A percentile compares a stretch with the other conserved stretches of the same genome.
Evolutionary conservation across 2,113 vertebrate species (phyloP).

Genomic region (Tetrao urogallus): DNA sequence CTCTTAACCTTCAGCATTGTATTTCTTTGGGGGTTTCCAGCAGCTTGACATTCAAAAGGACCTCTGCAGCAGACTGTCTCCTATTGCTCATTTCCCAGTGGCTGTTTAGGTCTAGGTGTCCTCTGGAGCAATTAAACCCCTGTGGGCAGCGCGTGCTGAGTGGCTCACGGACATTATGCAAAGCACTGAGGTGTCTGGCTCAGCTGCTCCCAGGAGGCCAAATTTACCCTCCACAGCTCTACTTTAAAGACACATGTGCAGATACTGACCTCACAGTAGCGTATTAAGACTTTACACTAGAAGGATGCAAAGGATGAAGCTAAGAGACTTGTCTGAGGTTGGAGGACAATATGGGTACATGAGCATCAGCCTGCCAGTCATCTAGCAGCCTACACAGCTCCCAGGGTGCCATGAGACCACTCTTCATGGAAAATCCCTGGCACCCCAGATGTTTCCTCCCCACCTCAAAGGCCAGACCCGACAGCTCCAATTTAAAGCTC

Average conservation of each 20-base stretch:
- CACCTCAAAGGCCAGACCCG: neutral
- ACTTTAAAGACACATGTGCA: neutral
- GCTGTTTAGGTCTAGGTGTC: neutral
- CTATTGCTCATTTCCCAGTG: neutral
- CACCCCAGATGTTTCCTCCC: neutral
- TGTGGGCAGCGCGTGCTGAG: neutral
- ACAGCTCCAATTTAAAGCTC: neutral
- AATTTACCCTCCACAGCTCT: neutral
- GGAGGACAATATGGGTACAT: neutral
- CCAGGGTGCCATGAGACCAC: neutral
- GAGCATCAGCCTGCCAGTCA: neutral
- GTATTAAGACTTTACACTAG: neutral
- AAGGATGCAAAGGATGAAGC: neutral
- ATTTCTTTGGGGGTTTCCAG: neutral
- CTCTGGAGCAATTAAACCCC: neutral
- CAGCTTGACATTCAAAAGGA: neutral
- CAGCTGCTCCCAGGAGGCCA: rapidly evolving
- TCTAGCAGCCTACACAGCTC: neutral
- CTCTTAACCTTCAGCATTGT: neutral
- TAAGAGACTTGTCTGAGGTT: neutral
- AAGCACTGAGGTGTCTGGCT: neutral
- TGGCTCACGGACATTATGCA: neutral
- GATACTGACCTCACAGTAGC: neutral
- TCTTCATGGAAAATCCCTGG: neutral
- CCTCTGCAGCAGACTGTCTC: neutral